Conservation (phyloP, 2,113 vertebrate species). For the Microcebus griseorufus region DNA sequence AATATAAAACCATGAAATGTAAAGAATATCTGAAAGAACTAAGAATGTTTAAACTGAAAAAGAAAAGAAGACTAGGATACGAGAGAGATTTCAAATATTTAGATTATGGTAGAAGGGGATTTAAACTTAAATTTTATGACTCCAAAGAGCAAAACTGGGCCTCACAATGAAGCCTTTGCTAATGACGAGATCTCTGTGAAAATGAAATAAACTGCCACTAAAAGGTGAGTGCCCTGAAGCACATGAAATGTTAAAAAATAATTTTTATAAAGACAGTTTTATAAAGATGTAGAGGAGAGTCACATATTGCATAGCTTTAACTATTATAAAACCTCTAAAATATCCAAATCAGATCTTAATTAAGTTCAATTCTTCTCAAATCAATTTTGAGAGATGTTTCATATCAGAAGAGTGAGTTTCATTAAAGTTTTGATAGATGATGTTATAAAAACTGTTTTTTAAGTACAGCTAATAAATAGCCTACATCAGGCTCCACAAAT, state of each 20-base stretch:
- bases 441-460: background rate
- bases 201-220: background rate
- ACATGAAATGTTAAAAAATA: background rate
- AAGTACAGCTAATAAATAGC: background rate
- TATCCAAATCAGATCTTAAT: background rate
- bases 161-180: background rate
- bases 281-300: background rate
- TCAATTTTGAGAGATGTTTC: background rate
- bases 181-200: background rate
- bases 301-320: background rate
- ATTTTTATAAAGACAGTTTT: background rate
- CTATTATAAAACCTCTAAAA: background rate
- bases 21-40: background rate
- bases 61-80: background rate
- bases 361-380: conserved; percentile 20
- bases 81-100: background rate
- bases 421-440: background rate
- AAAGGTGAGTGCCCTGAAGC: background rate
- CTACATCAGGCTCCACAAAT: background rate
- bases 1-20: conserved; percentile 22
- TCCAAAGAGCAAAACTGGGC: background rate
- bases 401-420: background rate
- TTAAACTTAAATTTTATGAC: conserved; percentile 39
- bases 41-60: conserved; percentile 44
- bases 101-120: background rate